Conservation (phyloP, 2,888 invertebrate species). For the Brenthis ino region DNA sequence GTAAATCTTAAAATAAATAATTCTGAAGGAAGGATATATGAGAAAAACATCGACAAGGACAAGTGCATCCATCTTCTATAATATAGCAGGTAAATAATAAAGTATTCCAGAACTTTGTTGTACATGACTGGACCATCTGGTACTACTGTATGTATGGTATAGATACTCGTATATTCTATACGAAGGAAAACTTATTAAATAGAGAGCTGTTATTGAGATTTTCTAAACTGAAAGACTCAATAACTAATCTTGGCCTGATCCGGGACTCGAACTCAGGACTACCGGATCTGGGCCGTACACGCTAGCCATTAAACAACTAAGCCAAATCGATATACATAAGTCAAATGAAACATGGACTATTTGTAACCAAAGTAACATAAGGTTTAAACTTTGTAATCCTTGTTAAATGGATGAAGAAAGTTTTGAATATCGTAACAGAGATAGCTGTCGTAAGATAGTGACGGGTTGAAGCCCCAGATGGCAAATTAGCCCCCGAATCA, state of each 20-base stretch:
- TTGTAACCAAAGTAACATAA: slow-evolving; percentile 30
- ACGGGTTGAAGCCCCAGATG: slow-evolving; percentile 41
- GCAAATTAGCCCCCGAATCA: slow-evolving; percentile 42
- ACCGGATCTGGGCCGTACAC: too few species aligned
- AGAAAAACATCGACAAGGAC: too few species aligned
- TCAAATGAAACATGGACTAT: slow-evolving; percentile 25
- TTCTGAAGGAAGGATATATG: too few species aligned
- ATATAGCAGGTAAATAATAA: slow-evolving; percentile 4
- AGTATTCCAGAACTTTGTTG: slow-evolving; percentile 11
- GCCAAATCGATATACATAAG: slow-evolving; percentile 4
- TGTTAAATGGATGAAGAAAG: slow-evolving; percentile 37
- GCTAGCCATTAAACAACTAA: too few species aligned
- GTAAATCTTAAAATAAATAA: too few species aligned
- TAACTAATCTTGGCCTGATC: too few species aligned
- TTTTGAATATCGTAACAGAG: slow-evolving; percentile 33
- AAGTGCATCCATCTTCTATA: too few species aligned
- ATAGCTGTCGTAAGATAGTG: slow-evolving; percentile 37
- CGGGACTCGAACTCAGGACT: too few species aligned
- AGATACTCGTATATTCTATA: not conserved
- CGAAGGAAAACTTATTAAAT: too few species aligned
- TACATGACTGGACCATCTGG: not conserved
- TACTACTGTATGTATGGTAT: slow-evolving; percentile 4
- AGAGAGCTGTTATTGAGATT: too few species aligned
- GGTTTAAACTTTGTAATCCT: slow-evolving; percentile 35
- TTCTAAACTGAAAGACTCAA: too few species aligned